These are phyloP conservation scores for Porites lobata DNA, from an alignment of 92 coral and sea anemone genomes.

Conservation along the genomic window DNA sequence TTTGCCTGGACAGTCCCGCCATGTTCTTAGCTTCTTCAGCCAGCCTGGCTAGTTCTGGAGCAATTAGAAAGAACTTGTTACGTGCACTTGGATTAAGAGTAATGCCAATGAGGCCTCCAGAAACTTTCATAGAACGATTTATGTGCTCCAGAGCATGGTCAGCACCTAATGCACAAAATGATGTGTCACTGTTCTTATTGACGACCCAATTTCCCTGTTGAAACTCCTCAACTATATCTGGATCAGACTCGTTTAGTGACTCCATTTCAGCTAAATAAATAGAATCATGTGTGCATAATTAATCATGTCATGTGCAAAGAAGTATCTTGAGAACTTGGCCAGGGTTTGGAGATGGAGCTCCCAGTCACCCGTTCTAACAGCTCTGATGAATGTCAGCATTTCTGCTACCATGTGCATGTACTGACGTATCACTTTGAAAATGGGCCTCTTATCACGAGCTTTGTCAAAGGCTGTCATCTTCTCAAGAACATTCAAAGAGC, in stretches of 20 bases:
- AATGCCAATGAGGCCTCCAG: slow-evolving; percentile 65
- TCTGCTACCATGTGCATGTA: too few relatives aligned
- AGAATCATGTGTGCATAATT: slow-evolving; percentile 61
- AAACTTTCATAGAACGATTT: slow-evolving; percentile 71
- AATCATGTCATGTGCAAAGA: not conserved
- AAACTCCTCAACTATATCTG: not conserved
- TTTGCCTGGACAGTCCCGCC: not conserved
- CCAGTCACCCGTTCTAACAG: too few relatives aligned
- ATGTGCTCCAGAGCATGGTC: slow-evolving; percentile 23
- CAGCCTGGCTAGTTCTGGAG: slow-evolving; percentile 11
- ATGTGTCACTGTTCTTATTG: not conserved
- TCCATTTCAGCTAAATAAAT: slow-evolving; percentile 65
- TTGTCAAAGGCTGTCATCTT: slow-evolving; percentile 10
- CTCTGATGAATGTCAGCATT: too few relatives aligned
- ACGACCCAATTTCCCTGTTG: not conserved
- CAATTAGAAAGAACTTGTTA: slow-evolving; percentile 62
- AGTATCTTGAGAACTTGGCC: too few relatives aligned
- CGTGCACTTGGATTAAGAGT: slow-evolving; percentile 67
- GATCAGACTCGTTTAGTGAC: not conserved
- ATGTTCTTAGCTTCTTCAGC: not conserved
- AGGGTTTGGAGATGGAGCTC: too few relatives aligned
- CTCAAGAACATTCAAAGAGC: not conserved
- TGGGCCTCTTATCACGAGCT: not conserved
- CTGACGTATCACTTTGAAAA: too few relatives aligned
- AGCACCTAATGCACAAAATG: slow-evolving; percentile 15